These are phyloP conservation scores for Aphis gossypii DNA, from an alignment of 1,140 invertebrate genomes.

Conservation along the genomic window DNA sequence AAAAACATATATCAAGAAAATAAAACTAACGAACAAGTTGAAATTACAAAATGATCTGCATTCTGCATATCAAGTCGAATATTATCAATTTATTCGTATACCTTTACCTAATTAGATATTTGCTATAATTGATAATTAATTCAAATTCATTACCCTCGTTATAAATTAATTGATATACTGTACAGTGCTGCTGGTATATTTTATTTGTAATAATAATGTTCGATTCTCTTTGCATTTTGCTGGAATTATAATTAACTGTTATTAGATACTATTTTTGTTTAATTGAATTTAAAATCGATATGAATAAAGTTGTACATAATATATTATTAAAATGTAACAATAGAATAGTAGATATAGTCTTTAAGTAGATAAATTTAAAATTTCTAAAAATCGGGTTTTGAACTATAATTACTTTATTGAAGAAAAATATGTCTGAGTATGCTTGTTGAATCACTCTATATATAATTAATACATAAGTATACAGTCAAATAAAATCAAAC, in stretches of 20 bases:
- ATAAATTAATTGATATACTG: not conserved
- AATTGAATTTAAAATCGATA: not conserved
- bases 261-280: not conserved
- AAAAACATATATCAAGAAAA: not conserved
- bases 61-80: not conserved
- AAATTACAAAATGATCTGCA: not conserved
- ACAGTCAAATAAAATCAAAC: too few species aligned
- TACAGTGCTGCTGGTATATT: not conserved
- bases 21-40: not conserved
- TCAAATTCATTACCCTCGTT: not conserved
- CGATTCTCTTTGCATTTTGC: not conserved
- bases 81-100: not conserved
- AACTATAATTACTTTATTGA: too few species aligned
- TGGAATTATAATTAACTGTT: not conserved
- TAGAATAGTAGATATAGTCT: too few species aligned
- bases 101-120: not conserved
- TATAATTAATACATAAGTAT: too few species aligned
- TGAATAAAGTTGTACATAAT: too few species aligned
- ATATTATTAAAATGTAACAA: too few species aligned
- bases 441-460: too few species aligned
- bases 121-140: slow-evolving; percentile 7
- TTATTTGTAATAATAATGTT: not conserved
- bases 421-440: too few species aligned
- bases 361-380: too few species aligned
- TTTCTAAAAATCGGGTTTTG: too few species aligned